These are phyloP conservation scores for Zeus faber DNA, from an alignment of 2,113 vertebrate species.

Conservation along the genomic window DNA sequence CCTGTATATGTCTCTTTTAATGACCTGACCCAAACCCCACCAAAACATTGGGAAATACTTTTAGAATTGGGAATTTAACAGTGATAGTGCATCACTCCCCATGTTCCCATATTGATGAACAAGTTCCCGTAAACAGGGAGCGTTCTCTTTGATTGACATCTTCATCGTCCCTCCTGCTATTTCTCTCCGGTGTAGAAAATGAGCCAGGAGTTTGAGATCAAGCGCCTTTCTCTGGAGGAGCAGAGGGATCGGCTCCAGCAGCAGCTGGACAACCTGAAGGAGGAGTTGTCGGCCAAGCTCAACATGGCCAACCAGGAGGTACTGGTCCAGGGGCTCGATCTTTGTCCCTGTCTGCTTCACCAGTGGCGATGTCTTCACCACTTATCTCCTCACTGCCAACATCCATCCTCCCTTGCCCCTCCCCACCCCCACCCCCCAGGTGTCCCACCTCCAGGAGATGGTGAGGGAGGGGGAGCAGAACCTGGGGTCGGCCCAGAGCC, in stretches of 20 bases:
- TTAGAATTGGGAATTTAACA: too few species aligned
- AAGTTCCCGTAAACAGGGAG: too few species aligned
- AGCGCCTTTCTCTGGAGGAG: slow-evolving; percentile 85
- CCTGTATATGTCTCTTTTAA: too few species aligned
- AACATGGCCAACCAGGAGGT: slow-evolving; percentile 91
- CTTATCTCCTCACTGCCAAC: too few species aligned
- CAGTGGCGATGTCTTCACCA: too few species aligned
- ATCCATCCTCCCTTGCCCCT: too few species aligned
- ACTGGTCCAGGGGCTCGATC: slow-evolving; percentile 46
- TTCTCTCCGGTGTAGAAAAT: slow-evolving; percentile 76
- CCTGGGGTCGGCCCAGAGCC: slow-evolving; percentile 84
- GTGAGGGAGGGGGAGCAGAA: slow-evolving; percentile 89
- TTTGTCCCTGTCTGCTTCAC: neutral
- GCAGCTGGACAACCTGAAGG: slow-evolving; percentile 86
- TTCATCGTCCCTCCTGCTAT: slow-evolving; percentile 1
- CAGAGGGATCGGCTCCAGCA: slow-evolving; percentile 86
- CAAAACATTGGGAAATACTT: too few species aligned
- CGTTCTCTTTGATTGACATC: too few species aligned
- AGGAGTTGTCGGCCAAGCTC: slow-evolving; percentile 86
- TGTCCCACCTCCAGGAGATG: slow-evolving; percentile 86
- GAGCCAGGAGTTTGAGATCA: slow-evolving; percentile 92
- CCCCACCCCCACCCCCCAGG: slow-evolving; percentile 70
- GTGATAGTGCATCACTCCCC: too few species aligned
- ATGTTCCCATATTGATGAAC: too few species aligned
- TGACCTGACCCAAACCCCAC: too few species aligned